Evolutionary conservation across 2,888 invertebrate genomes (phyloP).

Genomic region (Syrista parreyssii): DNA sequence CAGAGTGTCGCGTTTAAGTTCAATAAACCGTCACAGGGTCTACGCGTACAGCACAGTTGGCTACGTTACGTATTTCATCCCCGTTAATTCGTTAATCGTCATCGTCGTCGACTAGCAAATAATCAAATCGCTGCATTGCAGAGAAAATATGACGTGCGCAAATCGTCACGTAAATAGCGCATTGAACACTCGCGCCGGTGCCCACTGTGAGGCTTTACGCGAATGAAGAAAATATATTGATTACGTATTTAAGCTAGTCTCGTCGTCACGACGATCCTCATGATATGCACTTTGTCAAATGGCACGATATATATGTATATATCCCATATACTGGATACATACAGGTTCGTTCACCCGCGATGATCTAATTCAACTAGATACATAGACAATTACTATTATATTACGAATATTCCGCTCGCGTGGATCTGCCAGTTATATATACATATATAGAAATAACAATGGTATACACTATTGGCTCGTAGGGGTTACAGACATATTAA

Average conservation of each 20-base stretch:
- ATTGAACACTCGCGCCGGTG: not conserved
- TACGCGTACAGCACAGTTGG: not conserved
- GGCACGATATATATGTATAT: not conserved
- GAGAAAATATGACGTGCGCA: constrained; percentile 16
- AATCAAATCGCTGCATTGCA: constrained; percentile 51
- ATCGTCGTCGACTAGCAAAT: constrained; percentile 27
- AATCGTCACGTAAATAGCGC: not conserved
- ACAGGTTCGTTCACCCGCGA: not conserved
- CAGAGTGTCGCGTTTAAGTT: not conserved
- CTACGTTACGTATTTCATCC: not conserved
- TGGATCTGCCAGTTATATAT: not conserved
- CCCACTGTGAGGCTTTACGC: constrained; percentile 19
- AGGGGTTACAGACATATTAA: not conserved
- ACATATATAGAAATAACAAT: no score
- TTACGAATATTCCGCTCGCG: no score
- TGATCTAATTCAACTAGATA: not conserved
- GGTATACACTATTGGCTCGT: not conserved
- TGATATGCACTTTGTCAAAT: not conserved
- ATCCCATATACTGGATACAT: not conserved
- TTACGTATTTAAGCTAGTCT: not conserved
- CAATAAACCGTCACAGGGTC: not conserved
- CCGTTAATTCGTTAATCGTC: not conserved
- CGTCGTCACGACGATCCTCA: not conserved
- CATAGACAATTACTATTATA: not conserved
- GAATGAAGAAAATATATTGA: not conserved